Conservation (phyloP, 2,888 invertebrate genomes). For the Stomorhina lunata region DNA sequence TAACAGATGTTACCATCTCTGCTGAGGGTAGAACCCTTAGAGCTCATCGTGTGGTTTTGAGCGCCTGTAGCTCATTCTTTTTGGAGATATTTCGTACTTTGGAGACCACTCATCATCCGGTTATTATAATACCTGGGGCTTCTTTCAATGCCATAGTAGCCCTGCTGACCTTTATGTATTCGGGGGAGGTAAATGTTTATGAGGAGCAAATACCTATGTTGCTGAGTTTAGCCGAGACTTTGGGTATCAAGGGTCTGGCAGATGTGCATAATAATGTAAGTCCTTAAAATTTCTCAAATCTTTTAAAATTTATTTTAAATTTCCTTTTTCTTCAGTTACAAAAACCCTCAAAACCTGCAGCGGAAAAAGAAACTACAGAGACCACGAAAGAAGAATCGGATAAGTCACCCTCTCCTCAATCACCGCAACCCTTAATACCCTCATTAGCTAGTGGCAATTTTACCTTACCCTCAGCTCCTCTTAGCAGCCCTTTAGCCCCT, state of each 20-base stretch:
- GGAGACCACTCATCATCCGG: slow-evolving; percentile 78
- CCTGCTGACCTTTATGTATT: slow-evolving; percentile 92
- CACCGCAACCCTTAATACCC: slow-evolving; percentile 60
- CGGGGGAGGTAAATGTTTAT: slow-evolving; percentile 92
- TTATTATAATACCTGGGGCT: slow-evolving; percentile 79
- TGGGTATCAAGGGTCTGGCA: slow-evolving; percentile 91
- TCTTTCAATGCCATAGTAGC: slow-evolving; percentile 81
- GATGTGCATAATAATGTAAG: slow-evolving; percentile 87
- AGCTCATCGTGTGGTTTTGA: slow-evolving; percentile 92
- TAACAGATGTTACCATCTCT: slow-evolving; percentile 92
- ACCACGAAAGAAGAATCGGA: slow-evolving; percentile 64
- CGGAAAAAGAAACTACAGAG: slow-evolving; percentile 64
- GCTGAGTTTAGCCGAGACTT: slow-evolving; percentile 87
- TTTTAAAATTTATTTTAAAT: background rate
- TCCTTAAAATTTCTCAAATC: slow-evolving; percentile 20
- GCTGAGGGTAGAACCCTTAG: slow-evolving; percentile 91
- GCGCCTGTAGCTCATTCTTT: slow-evolving; percentile 91
- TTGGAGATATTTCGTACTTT: slow-evolving; percentile 87
- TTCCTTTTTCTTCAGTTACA: slow-evolving; percentile 54
- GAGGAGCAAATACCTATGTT: slow-evolving; percentile 89
- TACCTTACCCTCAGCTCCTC: slow-evolving; percentile 39
- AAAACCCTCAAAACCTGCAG: slow-evolving; percentile 51
- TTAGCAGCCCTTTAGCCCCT: slow-evolving; percentile 57
- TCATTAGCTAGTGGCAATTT: slow-evolving; percentile 45
- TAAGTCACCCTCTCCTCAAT: slow-evolving; percentile 68